phyloP scores from a whole-genome alignment of 2,797 vertebrate genomes.

The Psittacula derbiana region DNA sequence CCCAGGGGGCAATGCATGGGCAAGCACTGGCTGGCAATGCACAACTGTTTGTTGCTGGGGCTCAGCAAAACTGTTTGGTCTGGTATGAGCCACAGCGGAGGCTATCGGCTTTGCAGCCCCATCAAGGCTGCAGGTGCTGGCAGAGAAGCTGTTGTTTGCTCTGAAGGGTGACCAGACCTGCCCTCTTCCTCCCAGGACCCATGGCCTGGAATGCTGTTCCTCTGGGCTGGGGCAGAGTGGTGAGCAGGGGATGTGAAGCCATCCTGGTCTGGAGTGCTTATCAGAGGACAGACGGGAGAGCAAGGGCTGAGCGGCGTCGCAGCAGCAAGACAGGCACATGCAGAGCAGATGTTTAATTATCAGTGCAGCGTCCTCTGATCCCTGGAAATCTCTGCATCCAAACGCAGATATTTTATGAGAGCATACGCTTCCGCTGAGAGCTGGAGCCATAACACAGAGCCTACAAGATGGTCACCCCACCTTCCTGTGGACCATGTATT shows the following conservation, averaged over 20 bases:
- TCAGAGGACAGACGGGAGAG: neutral
- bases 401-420: constrained; percentile 34
- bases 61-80: neutral
- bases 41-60: neutral
- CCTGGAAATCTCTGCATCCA: constrained; percentile 50
- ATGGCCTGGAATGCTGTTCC: neutral
- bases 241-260: neutral
- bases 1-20: neutral
- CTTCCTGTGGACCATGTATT: rapidly evolving
- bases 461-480: neutral
- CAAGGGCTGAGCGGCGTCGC: rapidly evolving
- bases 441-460: neutral
- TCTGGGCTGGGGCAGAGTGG: neutral
- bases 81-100: neutral
- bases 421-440: neutral
- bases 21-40: neutral
- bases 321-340: constrained; percentile 24
- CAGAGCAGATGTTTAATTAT: constrained; percentile 70
- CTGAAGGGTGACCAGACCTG: neutral
- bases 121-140: neutral
- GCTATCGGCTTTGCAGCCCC: neutral
- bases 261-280: neutral
- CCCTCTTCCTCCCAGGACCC: neutral
- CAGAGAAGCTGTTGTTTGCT: neutral
- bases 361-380: neutral